Percentiles rank a stretch among this genome's conserved stretches.
phyloP scores from a whole-genome alignment of 2,888 invertebrate species.

The Chaetoderma sp. region DNA sequence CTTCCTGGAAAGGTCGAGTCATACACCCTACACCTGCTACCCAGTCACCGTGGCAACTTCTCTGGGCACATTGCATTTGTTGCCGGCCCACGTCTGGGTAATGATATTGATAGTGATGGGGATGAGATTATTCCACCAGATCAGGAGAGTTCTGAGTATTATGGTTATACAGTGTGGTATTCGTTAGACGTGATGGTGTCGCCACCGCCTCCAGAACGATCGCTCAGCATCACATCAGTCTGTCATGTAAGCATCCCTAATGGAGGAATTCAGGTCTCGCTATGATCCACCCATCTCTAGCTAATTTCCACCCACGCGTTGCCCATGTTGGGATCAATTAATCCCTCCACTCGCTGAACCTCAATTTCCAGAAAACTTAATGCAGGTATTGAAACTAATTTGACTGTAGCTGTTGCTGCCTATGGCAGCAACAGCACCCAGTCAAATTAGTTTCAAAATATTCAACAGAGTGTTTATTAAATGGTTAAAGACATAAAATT shows the following conservation, averaged over 20 bases:
- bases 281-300: too few relatives aligned
- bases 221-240: slow-evolving; percentile 60
- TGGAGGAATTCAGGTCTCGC: not conserved
- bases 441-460: too few relatives aligned
- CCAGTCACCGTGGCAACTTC: slow-evolving; percentile 59
- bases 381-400: too few relatives aligned
- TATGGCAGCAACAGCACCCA: too few relatives aligned
- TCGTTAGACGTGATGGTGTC: slow-evolving; percentile 63
- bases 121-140: slow-evolving; percentile 62
- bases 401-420: too few relatives aligned
- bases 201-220: slow-evolving; percentile 61
- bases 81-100: slow-evolving; percentile 59
- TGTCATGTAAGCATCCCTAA: slow-evolving; percentile 58
- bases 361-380: too few relatives aligned
- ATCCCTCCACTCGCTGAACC: too few relatives aligned
- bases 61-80: slow-evolving; percentile 66
- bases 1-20: slow-evolving; percentile 60
- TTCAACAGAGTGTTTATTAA: too few relatives aligned
- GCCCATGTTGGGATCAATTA: too few relatives aligned
- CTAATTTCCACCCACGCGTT: too few relatives aligned
- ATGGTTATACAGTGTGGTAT: slow-evolving; percentile 68
- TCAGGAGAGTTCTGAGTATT: slow-evolving; percentile 46
- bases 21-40: slow-evolving; percentile 59
- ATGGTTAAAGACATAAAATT: too few relatives aligned
- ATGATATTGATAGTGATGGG: slow-evolving; percentile 69